These are phyloP conservation scores for Mobula hypostoma DNA, from an alignment of 2,113 vertebrate species.

Conservation along the genomic window DNA sequence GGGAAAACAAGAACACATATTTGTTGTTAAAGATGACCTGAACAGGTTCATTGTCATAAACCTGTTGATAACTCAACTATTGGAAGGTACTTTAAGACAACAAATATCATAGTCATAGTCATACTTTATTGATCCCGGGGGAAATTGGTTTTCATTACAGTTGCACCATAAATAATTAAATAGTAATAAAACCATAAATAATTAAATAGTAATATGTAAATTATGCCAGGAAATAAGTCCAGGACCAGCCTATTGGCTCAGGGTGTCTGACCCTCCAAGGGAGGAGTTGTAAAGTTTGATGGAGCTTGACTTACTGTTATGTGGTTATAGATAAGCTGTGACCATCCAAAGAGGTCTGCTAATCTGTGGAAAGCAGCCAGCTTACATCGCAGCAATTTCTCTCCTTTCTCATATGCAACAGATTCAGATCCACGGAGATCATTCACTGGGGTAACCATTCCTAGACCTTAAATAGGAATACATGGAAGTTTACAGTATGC, in stretches of 20 bases:
- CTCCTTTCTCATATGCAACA: constrained; percentile 93
- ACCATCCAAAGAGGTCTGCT: constrained; percentile 92
- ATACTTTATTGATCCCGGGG: too few species aligned
- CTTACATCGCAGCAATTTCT: constrained; percentile 88
- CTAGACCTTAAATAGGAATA: constrained; percentile 69
- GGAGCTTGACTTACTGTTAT: constrained; percentile 73
- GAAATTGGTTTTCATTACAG: too few species aligned
- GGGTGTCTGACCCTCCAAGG: not conserved
- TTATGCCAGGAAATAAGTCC: too few species aligned
- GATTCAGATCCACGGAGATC: constrained; percentile 93
- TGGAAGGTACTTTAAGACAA: not conserved
- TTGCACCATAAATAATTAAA: too few species aligned
- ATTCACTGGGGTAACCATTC: constrained; percentile 97
- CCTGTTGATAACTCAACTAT: not conserved
- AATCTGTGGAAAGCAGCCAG: constrained; percentile 89
- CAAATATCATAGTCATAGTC: not conserved
- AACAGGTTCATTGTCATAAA: not conserved
- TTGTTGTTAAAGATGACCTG: not conserved
- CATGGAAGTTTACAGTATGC: not conserved
- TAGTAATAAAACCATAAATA: too few species aligned
- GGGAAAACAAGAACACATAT: not conserved
- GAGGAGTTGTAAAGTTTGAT: too few species aligned
- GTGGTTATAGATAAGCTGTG: constrained; percentile 97
- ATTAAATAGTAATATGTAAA: too few species aligned
- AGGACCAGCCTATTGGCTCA: too few species aligned